A percentile compares a stretch with the other conserved stretches of the same genome.
These are phyloP conservation scores for Steatornis caripensis DNA, from an alignment of 2,113 vertebrate genomes.

Conservation along the genomic window DNA sequence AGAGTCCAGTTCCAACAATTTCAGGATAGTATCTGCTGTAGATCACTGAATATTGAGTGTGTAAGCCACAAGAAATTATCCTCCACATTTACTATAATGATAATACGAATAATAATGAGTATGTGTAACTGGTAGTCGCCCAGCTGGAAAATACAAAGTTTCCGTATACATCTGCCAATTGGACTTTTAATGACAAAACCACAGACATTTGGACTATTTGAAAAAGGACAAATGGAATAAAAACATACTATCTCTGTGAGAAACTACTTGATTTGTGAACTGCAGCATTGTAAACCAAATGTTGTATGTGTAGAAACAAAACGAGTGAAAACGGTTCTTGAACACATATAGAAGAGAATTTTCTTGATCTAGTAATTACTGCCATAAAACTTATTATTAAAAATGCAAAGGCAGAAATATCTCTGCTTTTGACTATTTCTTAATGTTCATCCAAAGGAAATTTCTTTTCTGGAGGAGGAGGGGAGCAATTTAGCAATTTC, in stretches of 20 bases:
- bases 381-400: conserved; percentile 68
- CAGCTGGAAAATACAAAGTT: conserved; percentile 76
- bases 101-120: conserved; percentile 63
- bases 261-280: conserved; percentile 67
- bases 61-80: not conserved
- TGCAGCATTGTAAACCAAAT: conserved; percentile 59
- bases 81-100: conserved; percentile 8
- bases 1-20: not conserved
- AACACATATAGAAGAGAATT: conserved; percentile 38
- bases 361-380: conserved; percentile 58
- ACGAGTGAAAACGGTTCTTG: conserved; percentile 38
- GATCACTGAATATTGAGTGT: not conserved
- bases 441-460: conserved; percentile 64
- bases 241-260: conserved; percentile 61
- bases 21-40: not conserved
- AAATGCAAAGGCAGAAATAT: conserved; percentile 57
- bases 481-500: conserved; percentile 65
- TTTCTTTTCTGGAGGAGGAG: conserved; percentile 45
- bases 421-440: conserved; percentile 62
- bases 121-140: conserved; percentile 61
- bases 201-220: conserved; percentile 65
- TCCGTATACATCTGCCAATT: conserved; percentile 64
- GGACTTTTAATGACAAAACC: conserved; percentile 76
- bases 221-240: conserved; percentile 71
- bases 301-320: conserved; percentile 28